Evolutionary conservation across 2,113 vertebrate genomes (phyloP).

Genomic region (Petroica traversi): DNA sequence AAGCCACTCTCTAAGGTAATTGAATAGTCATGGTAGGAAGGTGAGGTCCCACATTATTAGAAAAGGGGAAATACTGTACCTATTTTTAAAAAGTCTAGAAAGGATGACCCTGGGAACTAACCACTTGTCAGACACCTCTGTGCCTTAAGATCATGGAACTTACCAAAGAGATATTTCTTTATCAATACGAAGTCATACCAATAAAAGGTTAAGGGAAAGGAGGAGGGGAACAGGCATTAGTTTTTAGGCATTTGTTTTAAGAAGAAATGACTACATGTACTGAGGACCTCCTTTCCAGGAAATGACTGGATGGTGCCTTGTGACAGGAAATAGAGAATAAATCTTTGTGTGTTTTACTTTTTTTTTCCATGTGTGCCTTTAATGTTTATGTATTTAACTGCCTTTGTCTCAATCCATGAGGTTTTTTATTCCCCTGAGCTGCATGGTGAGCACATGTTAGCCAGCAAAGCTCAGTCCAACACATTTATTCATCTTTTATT

Average conservation of each 20-base stretch:
- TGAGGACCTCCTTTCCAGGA: not conserved
- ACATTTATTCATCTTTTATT: not conserved
- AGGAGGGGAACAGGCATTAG: rapidly evolving
- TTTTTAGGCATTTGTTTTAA: not conserved
- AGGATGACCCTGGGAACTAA: not conserved
- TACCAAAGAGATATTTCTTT: not conserved
- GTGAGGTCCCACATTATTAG: not conserved
- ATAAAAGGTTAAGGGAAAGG: not conserved
- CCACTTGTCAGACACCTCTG: not conserved
- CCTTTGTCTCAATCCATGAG: not conserved
- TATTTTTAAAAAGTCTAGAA: not conserved
- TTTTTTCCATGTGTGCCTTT: rapidly evolving
- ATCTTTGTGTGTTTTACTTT: not conserved
- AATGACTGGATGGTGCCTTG: not conserved
- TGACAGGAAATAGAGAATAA: not conserved
- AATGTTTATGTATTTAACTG: not conserved
- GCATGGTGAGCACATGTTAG: not conserved
- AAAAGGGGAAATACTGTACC: not conserved
- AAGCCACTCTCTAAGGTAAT: rapidly evolving
- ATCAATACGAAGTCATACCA: rapidly evolving
- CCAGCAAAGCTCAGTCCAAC: not conserved
- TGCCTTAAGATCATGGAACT: not conserved
- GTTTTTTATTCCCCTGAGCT: too few relatives aligned
- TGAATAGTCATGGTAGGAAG: not conserved
- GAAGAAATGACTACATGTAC: not conserved